Conservation (phyloP, 1,140 invertebrate genomes). For the Paracyclopina nana region DNA sequence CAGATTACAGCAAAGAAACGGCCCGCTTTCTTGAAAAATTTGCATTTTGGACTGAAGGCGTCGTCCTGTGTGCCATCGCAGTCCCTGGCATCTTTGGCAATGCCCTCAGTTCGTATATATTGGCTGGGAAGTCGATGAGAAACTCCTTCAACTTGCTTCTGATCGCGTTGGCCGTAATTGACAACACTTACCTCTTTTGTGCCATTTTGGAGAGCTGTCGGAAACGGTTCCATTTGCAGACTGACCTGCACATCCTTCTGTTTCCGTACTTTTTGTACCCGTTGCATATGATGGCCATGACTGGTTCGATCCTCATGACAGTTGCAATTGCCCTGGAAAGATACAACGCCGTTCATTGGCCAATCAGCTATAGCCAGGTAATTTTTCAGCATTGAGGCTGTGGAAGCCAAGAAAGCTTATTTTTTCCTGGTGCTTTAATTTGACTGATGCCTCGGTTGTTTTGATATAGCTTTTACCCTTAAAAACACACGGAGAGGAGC, state of each 20-base stretch:
- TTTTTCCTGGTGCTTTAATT: too few species aligned
- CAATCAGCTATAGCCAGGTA: constrained; percentile 3
- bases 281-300: constrained; percentile 9
- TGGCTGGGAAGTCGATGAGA: constrained; percentile 4
- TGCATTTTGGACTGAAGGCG: constrained; percentile 9
- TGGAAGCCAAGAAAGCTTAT: too few species aligned
- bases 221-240: not conserved
- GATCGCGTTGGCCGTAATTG: constrained; percentile 3
- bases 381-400: too few species aligned
- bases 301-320: constrained; percentile 16
- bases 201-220: constrained; percentile 8
- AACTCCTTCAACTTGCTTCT: constrained; percentile 12
- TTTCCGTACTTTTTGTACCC: constrained; percentile 15
- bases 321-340: constrained; percentile 13
- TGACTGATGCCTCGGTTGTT: too few species aligned
- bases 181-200: constrained; percentile 9
- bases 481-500: too few species aligned
- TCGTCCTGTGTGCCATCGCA: not conserved
- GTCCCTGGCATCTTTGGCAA: constrained; percentile 5
- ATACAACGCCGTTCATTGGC: constrained; percentile 11
- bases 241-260: constrained; percentile 6
- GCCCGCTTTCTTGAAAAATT: constrained; percentile 1
- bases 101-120: not conserved
- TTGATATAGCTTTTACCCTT: too few species aligned
- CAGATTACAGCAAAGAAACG: not conserved